A percentile compares a stretch with the other conserved stretches of the same genome.
Conservation (phyloP, 2,888 invertebrate genomes). For the Eledona agricola region DNA sequence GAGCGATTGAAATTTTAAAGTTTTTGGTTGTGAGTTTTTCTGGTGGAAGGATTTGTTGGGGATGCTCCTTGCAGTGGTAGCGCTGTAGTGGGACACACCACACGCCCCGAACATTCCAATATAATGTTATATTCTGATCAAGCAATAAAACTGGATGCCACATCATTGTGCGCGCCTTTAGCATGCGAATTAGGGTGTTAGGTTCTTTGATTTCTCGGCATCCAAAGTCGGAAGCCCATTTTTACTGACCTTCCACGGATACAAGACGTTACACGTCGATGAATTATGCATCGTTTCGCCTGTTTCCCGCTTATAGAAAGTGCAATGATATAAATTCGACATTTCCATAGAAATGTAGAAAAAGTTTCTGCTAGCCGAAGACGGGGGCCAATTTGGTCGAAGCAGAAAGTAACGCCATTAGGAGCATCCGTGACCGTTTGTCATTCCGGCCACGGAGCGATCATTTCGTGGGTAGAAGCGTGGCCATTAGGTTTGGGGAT, state of each 20-base stretch:
- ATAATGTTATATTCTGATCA: conserved; percentile 61
- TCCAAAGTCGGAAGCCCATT: conserved; percentile 50
- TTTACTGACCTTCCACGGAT: conserved; percentile 55
- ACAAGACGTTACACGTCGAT: conserved; percentile 50
- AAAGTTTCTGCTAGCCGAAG: conserved; percentile 1
- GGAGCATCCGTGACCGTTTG: conserved; percentile 56
- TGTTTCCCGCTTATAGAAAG: conserved; percentile 30
- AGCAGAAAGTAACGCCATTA: conserved; percentile 53
- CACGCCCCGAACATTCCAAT: conserved; percentile 51
- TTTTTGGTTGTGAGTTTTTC: too few relatives aligned
- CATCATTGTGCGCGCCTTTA: conserved; percentile 59
- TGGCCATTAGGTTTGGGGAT: conserved; percentile 58
- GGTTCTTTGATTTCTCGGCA: conserved; percentile 58
- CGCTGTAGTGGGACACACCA: conserved; percentile 38
- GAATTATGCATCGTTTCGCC: conserved; percentile 52
- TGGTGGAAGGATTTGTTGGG: too few relatives aligned
- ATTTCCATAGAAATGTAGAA: conserved; percentile 29
- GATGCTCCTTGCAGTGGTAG: conserved; percentile 34
- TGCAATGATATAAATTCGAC: conserved; percentile 36
- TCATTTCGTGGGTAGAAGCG: conserved; percentile 56
- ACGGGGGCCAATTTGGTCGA: conserved; percentile 24
- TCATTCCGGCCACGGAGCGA: conserved; percentile 60
- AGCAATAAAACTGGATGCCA: conserved; percentile 62
- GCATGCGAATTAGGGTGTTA: conserved; percentile 60
- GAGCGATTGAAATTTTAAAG: too few relatives aligned